Conservation (phyloP, 35 echinoderm and acorn worm species). For the Strongylocentrotus purpuratus region DNA sequence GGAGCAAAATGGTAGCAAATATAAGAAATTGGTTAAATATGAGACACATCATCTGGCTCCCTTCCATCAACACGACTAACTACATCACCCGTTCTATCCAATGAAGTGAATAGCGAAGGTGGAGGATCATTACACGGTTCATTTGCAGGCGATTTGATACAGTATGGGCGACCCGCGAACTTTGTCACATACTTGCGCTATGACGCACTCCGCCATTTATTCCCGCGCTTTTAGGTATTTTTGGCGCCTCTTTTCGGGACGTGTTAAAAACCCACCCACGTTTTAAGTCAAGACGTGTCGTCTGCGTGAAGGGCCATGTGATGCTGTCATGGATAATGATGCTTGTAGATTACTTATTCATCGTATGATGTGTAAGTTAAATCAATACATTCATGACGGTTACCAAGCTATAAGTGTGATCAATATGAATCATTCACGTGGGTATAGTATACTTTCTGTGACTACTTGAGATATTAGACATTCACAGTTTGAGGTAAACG, state of each 20-base stretch:
- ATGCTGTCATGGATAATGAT: neutral
- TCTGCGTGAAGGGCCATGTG: neutral
- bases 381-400: neutral
- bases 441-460: too few relatives aligned
- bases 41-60: neutral
- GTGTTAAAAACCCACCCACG: neutral
- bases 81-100: neutral
- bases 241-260: neutral
- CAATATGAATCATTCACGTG: too few relatives aligned
- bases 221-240: neutral
- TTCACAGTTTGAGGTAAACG: too few relatives aligned
- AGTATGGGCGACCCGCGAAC: neutral
- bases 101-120: constrained; percentile 8
- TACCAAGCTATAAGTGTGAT: too few relatives aligned
- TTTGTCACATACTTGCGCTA: neutral
- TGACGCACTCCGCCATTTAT: constrained; percentile 11
- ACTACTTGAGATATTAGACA: too few relatives aligned
- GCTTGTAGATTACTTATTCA: neutral
- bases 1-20: neutral
- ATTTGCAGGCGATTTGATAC: constrained; percentile 25
- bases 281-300: neutral
- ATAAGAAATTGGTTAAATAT: neutral
- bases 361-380: neutral
- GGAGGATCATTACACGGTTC: constrained; percentile 16
- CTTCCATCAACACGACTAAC: neutral